Percentiles rank a stretch among this genome's conserved stretches.
phyloP scores from a whole-genome alignment of 2,888 invertebrate species.

The Caenorhabditis plicata region DNA sequence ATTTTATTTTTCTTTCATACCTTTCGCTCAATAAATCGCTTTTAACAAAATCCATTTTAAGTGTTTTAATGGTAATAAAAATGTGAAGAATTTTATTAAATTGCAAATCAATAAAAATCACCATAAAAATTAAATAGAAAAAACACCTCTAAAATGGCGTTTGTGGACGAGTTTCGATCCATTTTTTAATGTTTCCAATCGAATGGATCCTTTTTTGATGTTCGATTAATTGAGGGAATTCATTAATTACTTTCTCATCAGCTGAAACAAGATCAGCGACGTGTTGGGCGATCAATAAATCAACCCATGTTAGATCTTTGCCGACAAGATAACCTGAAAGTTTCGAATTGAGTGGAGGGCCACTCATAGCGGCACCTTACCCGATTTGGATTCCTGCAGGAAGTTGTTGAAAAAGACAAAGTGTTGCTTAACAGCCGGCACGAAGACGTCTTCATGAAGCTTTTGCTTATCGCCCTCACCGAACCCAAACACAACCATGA shows the following conservation, averaged over 20 bases:
- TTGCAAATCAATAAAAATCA: no score
- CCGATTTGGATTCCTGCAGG: no score
- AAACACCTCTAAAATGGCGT: slow-evolving; percentile 37
- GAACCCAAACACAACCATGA: slow-evolving; percentile 32
- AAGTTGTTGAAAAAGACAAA: slow-evolving; percentile 42
- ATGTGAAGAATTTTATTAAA: no score
- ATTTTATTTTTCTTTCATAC: no score
- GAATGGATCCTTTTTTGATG: slow-evolving; percentile 53
- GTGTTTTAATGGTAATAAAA: no score
- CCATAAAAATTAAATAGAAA: no score
- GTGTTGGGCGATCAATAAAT: slow-evolving; percentile 49
- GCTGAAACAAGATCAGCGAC: slow-evolving; percentile 32
- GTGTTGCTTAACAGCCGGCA: slow-evolving; percentile 49
- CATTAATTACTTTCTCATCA: slow-evolving; percentile 37
- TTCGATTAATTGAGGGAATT: slow-evolving; percentile 38
- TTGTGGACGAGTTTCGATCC: slow-evolving; percentile 49
- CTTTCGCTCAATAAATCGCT: no score
- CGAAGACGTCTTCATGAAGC: slow-evolving; percentile 34
- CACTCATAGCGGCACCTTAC: no score
- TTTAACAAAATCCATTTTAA: no score
- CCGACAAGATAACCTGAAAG: slow-evolving; percentile 50
- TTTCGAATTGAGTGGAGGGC: no score
- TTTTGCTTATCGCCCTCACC: slow-evolving; percentile 35
- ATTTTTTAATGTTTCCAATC: slow-evolving; percentile 50
- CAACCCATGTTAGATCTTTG: slow-evolving; percentile 49